phyloP scores from a whole-genome alignment of 2,888 invertebrate genomes.

The Seira ritae region DNA sequence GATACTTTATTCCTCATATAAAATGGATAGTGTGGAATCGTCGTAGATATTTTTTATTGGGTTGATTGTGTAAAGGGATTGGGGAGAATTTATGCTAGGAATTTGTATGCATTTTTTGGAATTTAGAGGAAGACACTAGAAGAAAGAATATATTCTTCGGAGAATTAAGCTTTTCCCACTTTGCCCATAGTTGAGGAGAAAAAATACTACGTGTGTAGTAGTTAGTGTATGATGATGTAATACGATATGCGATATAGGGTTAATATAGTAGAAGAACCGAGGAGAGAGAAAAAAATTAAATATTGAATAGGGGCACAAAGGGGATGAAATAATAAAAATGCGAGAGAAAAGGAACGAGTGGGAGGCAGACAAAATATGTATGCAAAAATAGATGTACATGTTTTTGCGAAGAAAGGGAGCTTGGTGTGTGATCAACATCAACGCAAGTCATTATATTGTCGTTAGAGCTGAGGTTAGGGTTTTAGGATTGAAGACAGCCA shows the following conservation, averaged over 20 bases:
- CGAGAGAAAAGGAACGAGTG: no score
- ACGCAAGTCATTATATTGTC: no score
- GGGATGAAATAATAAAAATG: neutral
- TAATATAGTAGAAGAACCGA: neutral
- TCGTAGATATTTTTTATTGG: neutral
- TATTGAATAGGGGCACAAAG: neutral
- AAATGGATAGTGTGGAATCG: no score
- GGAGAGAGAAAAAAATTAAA: neutral
- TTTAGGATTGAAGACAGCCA: no score
- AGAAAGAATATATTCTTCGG: neutral
- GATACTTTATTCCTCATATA: neutral
- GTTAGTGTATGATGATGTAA: constrained; percentile 7
- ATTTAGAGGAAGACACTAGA: neutral
- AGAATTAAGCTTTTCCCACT: constrained; percentile 44
- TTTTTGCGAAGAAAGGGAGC: no score
- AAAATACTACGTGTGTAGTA: neutral
- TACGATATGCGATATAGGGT: neutral
- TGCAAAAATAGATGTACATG: no score
- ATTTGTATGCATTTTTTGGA: neutral
- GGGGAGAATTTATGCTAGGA: neutral
- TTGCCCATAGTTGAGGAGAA: constrained; percentile 40
- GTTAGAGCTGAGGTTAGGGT: no score
- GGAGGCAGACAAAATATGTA: no score
- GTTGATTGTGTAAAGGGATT: constrained; percentile 11
- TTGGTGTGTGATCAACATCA: no score